phyloP scores from a whole-genome alignment of 2,888 invertebrate species.

The Metellina segmentata region DNA sequence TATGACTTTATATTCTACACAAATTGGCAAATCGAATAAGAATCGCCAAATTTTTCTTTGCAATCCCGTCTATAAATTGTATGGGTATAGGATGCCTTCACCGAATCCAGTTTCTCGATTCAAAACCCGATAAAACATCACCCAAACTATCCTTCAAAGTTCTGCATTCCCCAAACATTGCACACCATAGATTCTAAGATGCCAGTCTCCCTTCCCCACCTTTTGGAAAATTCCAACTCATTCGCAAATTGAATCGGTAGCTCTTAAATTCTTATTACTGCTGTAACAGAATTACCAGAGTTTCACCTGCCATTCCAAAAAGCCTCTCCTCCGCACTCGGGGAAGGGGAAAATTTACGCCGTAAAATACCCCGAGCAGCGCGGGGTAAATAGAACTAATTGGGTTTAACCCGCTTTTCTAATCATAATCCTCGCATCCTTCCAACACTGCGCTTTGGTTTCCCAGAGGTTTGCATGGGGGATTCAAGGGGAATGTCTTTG shows the following conservation, averaged over 20 bases:
- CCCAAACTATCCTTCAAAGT: background rate
- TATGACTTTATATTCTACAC: too few relatives aligned
- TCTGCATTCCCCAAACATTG: too few relatives aligned
- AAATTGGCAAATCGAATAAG: too few relatives aligned
- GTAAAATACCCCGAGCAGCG: slow-evolving; percentile 40
- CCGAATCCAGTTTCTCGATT: background rate
- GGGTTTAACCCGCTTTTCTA: slow-evolving; percentile 61
- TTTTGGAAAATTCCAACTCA: slow-evolving; percentile 8
- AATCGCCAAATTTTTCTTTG: too few relatives aligned
- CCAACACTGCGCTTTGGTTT: slow-evolving; percentile 18
- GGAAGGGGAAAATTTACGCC: slow-evolving; percentile 43
- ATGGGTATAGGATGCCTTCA: too few relatives aligned
- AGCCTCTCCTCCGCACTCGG: background rate
- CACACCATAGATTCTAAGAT: too few relatives aligned
- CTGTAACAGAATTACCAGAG: slow-evolving; percentile 57
- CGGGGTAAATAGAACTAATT: slow-evolving; percentile 69
- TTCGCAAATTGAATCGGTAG: slow-evolving; percentile 63
- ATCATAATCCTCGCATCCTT: slow-evolving; percentile 54
- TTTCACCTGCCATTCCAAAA: slow-evolving; percentile 8
- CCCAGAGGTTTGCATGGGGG: slow-evolving; percentile 18
- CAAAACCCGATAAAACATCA: background rate
- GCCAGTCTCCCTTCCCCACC: background rate
- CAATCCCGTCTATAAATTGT: too few relatives aligned
- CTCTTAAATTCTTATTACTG: slow-evolving; percentile 72
- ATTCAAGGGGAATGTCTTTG: slow-evolving; percentile 1